Percentiles rank a stretch among this genome's conserved stretches.
These are phyloP conservation scores for Gyrodactylus salaris DNA, from an alignment of 1,140 invertebrate species.

Conservation along the genomic window DNA sequence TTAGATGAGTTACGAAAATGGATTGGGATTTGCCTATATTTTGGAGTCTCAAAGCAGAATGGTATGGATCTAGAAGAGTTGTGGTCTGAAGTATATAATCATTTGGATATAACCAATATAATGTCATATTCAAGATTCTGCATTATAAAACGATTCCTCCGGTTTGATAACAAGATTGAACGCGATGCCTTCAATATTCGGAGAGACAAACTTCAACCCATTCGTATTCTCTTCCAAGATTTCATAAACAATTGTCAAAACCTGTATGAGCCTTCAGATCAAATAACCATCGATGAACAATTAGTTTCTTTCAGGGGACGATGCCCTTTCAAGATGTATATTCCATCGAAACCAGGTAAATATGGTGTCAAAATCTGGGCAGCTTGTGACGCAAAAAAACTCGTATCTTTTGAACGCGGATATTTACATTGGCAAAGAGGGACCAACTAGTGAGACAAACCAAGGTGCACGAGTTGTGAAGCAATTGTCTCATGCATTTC, in stretches of 20 bases:
- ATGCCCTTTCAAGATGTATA: slow-evolving; percentile 14
- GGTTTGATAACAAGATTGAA: neutral
- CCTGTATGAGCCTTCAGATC: slow-evolving; percentile 9
- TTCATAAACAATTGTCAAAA: neutral
- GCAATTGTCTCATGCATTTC: neutral
- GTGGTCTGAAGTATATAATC: neutral
- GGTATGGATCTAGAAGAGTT: neutral
- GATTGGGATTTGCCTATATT: neutral
- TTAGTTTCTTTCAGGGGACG: slow-evolving; percentile 12
- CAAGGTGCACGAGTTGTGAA: neutral
- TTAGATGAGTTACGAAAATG: neutral
- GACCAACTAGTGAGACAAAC: slow-evolving; percentile 12
- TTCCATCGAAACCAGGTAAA: slow-evolving; percentile 21
- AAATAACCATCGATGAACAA: slow-evolving; percentile 14
- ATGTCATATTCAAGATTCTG: neutral
- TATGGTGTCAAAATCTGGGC: slow-evolving; percentile 10
- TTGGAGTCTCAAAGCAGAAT: neutral
- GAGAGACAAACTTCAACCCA: neutral
- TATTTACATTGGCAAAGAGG: neutral
- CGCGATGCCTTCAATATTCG: neutral
- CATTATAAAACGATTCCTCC: neutral
- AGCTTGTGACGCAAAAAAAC: slow-evolving; percentile 8
- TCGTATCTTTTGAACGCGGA: neutral
- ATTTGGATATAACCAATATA: neutral
- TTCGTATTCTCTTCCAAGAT: neutral